phyloP scores from a whole-genome alignment of 2,113 vertebrate species.

The Peromyscus maniculatus region DNA sequence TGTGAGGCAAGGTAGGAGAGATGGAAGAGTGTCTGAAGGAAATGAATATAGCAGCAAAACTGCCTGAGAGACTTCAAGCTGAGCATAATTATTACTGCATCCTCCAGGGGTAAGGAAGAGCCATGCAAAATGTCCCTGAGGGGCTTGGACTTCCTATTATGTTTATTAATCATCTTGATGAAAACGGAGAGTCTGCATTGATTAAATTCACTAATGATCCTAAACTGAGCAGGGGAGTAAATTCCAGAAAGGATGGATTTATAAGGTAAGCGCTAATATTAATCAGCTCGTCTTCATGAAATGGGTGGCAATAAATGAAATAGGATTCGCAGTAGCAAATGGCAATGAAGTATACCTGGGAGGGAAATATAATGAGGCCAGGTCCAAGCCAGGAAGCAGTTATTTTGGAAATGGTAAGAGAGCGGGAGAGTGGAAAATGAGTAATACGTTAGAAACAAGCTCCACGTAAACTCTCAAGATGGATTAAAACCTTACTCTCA shows the following conservation, averaged over 20 bases:
- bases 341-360: slow-evolving; percentile 16
- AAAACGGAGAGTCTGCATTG: slow-evolving; percentile 61
- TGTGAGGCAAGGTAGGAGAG: not conserved
- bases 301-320: slow-evolving; percentile 55
- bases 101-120: slow-evolving; percentile 13
- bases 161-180: slow-evolving; percentile 70
- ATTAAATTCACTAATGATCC: slow-evolving; percentile 74
- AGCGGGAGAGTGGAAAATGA: not conserved
- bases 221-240: slow-evolving; percentile 33
- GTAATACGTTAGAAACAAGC: slow-evolving; percentile 27
- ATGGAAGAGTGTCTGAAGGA: not conserved
- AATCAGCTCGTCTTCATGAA: slow-evolving; percentile 60
- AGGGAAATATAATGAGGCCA: not conserved
- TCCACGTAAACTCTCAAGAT: not conserved
- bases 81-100: not conserved
- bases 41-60: not conserved
- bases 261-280: slow-evolving; percentile 53
- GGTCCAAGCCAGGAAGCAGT: slow-evolving; percentile 8
- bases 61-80: not conserved
- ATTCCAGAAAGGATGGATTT: slow-evolving; percentile 64
- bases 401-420: slow-evolving; percentile 26
- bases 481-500: not conserved
- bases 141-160: slow-evolving; percentile 19
- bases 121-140: not conserved
- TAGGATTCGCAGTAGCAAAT: slow-evolving; percentile 30